These are phyloP conservation scores for Hydractinia symbiolongicarpus DNA, from an alignment of 30 jellyfish, hydroid and myxozoan species.

Conservation along the genomic window DNA sequence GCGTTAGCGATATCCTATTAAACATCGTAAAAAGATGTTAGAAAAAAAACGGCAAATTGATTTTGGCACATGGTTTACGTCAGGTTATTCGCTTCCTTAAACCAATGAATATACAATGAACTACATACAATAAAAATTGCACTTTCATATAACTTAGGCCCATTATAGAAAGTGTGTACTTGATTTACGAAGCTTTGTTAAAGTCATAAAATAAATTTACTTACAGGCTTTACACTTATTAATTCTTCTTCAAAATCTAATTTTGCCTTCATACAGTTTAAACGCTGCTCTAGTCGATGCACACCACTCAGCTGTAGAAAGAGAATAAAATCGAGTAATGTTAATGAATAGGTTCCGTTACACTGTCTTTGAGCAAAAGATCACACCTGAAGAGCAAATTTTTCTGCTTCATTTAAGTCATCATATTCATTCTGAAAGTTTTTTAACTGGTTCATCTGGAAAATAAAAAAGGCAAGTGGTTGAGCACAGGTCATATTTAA, in stretches of 20 bases:
- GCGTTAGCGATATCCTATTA: conserved; percentile 84
- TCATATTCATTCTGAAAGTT: conserved; percentile 77
- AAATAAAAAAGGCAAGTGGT: not conserved
- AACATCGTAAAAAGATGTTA: not conserved
- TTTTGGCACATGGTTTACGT: not conserved
- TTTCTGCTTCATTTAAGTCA: conserved; percentile 73
- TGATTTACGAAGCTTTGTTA: too few species aligned
- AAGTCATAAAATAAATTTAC: not conserved
- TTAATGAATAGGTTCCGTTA: not conserved
- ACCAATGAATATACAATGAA: too few species aligned
- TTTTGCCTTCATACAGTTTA: conserved; percentile 61
- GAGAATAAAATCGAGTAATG: conserved; percentile 1
- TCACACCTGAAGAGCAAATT: conserved; percentile 63
- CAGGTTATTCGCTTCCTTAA: too few species aligned
- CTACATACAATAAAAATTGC: too few species aligned
- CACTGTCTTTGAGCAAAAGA: not conserved
- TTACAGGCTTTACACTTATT: conserved; percentile 85
- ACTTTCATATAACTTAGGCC: too few species aligned
- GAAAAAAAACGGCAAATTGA: not conserved
- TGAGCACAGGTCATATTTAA: too few species aligned
- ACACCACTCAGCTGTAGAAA: conserved; percentile 56
- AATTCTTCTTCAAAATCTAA: conserved; percentile 62
- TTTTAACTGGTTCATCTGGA: conserved; percentile 66
- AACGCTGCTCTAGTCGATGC: conserved; percentile 74
- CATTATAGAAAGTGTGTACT: too few species aligned